Conservation (phyloP, 2,888 invertebrate genomes). For the Archaeoteleia sp. region DNA sequence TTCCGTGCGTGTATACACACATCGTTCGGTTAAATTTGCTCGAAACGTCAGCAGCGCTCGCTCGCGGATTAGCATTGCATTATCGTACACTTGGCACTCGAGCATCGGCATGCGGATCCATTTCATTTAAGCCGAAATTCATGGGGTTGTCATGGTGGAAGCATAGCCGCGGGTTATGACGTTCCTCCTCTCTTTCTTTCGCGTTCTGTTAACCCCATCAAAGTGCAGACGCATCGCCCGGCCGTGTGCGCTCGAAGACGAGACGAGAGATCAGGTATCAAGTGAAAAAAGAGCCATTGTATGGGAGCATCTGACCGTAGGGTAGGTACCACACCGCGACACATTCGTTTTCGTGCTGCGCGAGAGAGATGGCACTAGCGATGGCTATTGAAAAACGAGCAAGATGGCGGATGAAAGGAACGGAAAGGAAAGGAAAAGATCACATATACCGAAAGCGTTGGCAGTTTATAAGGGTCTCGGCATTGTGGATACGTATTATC, state of each 20-base stretch:
- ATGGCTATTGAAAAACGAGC: constrained; percentile 23
- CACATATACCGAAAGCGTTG: constrained; percentile 64
- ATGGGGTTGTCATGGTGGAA: constrained; percentile 60
- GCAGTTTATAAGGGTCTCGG: constrained; percentile 74
- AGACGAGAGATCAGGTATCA: constrained; percentile 71
- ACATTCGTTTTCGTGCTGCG: too few relatives aligned
- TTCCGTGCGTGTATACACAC: too few relatives aligned
- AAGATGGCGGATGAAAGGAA: constrained; percentile 56
- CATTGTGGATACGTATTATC: constrained; percentile 74
- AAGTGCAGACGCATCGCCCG: constrained; percentile 39
- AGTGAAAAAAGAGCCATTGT: constrained; percentile 70
- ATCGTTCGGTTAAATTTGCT: constrained; percentile 32
- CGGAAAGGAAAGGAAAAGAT: constrained; percentile 58
- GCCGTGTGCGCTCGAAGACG: constrained; percentile 52
- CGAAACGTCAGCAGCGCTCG: constrained; percentile 42
- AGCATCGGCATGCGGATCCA: constrained; percentile 64
- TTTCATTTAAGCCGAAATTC: constrained; percentile 75
- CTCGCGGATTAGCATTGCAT: constrained; percentile 73
- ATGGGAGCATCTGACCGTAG: constrained; percentile 75
- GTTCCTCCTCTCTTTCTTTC: constrained; percentile 31
- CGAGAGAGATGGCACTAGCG: too few relatives aligned
- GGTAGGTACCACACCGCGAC: constrained; percentile 61
- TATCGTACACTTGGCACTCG: constrained; percentile 60
- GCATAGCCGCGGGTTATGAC: constrained; percentile 61
- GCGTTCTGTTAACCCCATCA: constrained; percentile 38